Evolutionary conservation across 2,888 invertebrate species (phyloP), one percentile per base, ranked within the genome.

Genomic region (Drosophila kuntzei): DNA sequence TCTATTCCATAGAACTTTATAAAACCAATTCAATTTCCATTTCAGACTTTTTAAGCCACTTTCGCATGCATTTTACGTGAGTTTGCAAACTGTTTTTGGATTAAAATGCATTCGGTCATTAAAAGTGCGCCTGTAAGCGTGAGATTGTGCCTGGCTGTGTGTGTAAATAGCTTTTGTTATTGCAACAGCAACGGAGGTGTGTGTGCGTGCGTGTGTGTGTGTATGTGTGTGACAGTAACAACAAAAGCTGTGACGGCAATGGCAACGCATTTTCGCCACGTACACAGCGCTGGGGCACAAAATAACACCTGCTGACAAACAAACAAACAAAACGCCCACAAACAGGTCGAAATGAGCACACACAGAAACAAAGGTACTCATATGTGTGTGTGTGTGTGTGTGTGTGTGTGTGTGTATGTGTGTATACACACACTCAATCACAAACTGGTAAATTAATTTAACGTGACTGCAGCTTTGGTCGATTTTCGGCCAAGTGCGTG

Each of bases 101-200:
- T 89, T 84, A 84, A 90, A 89, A 90, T 80, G 89, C 88, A 89
- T 76, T 89, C 76, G 86, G 84, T 87, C 82, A 88, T 90, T 87
- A 89, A 81, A 83, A 80, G 76, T 72, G 78, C 73, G 84, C 66
- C 85, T 84, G 85, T 71, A 61, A 87, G 71, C 81, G 69, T 72
- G 71, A 79, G 89, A 87, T 84, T 81, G 85, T 68, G 71, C 58
- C 70, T 58, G 68, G 41, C 60, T 62, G 69, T 76, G 61, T 73
- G 67, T 70, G 74, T 71, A 85, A 88, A 83, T 80, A 81, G 81
- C 88, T 81, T 85, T 86, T 76, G 86, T 85, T 67, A 46, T 54
- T 59, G 55, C 76, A 76, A 36, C 63, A 37, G 54, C 66, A 44
- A 36, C 18, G 20, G 39, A 18, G 14, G 51, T 36, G 55, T 22